These are phyloP conservation scores for Morone chrysops DNA, from an alignment of 2,113 vertebrate genomes.

Conservation along the genomic window DNA sequence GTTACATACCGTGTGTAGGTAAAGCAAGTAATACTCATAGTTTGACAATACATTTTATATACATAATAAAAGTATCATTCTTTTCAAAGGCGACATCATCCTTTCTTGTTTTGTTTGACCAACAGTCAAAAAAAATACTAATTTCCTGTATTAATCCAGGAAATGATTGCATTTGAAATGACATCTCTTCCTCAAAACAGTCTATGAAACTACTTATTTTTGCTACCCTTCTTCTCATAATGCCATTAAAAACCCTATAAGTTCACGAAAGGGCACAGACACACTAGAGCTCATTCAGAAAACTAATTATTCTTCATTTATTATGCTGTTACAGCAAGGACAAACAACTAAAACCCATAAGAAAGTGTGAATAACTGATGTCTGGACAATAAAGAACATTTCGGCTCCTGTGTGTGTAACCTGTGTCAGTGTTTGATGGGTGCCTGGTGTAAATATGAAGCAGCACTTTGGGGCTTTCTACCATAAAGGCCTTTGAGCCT, in stretches of 20 bases:
- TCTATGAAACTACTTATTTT: too few species aligned
- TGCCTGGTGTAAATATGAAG: background rate
- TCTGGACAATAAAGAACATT: background rate
- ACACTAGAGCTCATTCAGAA: background rate
- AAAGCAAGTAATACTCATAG: background rate
- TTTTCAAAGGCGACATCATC: background rate
- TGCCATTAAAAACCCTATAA: background rate
- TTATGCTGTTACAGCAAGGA: background rate
- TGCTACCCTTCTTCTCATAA: too few species aligned
- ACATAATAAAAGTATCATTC: background rate
- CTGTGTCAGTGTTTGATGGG: background rate
- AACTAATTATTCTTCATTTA: background rate
- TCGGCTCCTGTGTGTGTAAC: background rate
- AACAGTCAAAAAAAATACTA: background rate
- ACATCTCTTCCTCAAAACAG: too few species aligned
- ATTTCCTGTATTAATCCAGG: too few species aligned
- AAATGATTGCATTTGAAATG: background rate
- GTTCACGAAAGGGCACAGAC: background rate
- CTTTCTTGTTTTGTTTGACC: background rate
- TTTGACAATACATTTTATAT: too few species aligned
- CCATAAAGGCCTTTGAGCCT: conserved; percentile 72
- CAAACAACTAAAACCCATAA: background rate
- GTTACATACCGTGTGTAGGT: too few species aligned
- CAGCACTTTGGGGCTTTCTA: background rate
- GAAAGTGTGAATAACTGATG: background rate